Base-by-base conservation (phyloP, 2,113 vertebrate species). In the Saccopteryx bilineata region DNA sequence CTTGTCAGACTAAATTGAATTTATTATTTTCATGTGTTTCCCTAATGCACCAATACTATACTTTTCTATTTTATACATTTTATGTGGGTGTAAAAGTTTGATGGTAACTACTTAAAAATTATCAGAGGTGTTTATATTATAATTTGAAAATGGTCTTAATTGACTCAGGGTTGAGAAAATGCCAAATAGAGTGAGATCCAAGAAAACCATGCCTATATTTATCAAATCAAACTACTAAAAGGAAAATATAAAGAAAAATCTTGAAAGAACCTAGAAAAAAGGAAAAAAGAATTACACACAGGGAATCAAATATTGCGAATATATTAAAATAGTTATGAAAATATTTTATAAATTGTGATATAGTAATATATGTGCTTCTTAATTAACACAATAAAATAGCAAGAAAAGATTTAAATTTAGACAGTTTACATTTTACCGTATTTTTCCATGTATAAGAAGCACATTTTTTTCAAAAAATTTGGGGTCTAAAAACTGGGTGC, bases 31-130 rank as follows among this genome's bases (percentile, higher is more conserved):
- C 69, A 6, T 13, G 11, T 58, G 17, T 65, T 87, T 88, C 24
- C 24, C 66, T 7, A 93, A 18, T 65, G 26, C 1, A 61, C 5
- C 6, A 52, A 63, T 54, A 21, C 6, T 61, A 46, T 56, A 2
- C 1, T 78, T 90, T 95, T 74, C 21, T 28, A 21, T 79, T 92
- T 93, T 75, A 48, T 1, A 71, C 11, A 54, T 61, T 7, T 1
- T 5, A 5, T 56, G 1, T 61, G 2, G 0, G 0, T 54, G 0
- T 85, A 10, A 14, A 88, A 28, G 1, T 31, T 28, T 87, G 13
- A 56, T 14, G 12, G 1, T 82, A 7, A 8, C 21, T 90, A 18
- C 18, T 46, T 60, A 28, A 0, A 85, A 31, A 71, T 12, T 5
- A 18, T 65, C 23, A 74, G 18, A 90, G 14, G 11, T 54, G 0